These are phyloP conservation scores for Carcina quercana DNA, from an alignment of 2,888 invertebrate genomes.

Conservation along the genomic window DNA sequence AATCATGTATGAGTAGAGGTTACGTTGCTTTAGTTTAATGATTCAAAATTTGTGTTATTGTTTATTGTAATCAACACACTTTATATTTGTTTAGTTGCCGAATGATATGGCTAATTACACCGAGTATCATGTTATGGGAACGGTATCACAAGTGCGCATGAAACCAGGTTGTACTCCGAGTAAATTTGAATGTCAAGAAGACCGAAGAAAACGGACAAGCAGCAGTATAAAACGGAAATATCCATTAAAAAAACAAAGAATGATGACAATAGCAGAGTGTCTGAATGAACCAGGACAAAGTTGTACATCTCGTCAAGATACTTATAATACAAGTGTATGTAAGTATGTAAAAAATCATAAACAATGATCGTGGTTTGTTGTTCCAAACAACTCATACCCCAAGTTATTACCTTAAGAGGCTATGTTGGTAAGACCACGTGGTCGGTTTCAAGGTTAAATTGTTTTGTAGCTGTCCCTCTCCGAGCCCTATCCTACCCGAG, in stretches of 20 bases:
- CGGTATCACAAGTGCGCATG: conserved; percentile 26
- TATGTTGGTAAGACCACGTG: no score
- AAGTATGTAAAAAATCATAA: no score
- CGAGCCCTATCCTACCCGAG: no score
- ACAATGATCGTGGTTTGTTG: no score
- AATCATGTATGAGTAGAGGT: not conserved
- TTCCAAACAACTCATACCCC: no score
- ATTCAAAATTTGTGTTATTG: no score
- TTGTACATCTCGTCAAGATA: no score
- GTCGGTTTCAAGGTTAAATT: no score
- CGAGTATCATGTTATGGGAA: conserved; percentile 26
- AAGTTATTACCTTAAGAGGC: no score
- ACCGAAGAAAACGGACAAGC: conserved; percentile 16
- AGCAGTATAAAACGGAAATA: conserved; percentile 13
- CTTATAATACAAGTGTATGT: no score
- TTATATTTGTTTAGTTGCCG: conserved; percentile 9
- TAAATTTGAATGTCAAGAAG: conserved; percentile 26
- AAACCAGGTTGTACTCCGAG: conserved; percentile 26
- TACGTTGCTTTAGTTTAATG: not conserved
- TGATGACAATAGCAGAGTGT: conserved; percentile 5
- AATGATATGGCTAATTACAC: conserved; percentile 14
- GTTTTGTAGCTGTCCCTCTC: no score
- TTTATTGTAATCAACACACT: no score
- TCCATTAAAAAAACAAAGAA: conserved; percentile 14
- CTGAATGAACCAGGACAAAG: not conserved